phyloP scores from a whole-genome alignment of 2,797 vertebrate genomes.

The Oreochromis mossambicus region DNA sequence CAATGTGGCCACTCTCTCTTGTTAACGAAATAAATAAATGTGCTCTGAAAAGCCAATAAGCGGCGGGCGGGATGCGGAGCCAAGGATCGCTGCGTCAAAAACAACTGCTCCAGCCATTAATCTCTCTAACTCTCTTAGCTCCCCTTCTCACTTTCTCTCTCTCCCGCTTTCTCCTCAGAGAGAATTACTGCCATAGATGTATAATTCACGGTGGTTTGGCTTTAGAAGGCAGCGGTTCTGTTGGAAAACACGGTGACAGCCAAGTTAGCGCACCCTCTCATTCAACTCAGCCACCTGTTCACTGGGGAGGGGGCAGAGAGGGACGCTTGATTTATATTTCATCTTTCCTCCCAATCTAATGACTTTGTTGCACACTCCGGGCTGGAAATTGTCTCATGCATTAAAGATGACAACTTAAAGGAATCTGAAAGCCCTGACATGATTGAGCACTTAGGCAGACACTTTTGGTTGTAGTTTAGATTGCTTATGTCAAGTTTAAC shows the following conservation, averaged over 20 bases:
- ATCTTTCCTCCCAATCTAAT: conserved; percentile 72
- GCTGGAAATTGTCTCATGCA: conserved; percentile 68
- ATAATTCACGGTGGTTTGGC: conserved; percentile 80
- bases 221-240: conserved; percentile 78
- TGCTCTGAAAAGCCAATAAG: conserved; percentile 79
- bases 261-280: conserved; percentile 77
- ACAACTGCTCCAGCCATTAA: conserved; percentile 75
- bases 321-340: conserved; percentile 77
- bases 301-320: conserved; percentile 69
- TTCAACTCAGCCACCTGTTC: conserved; percentile 80
- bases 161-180: conserved; percentile 66
- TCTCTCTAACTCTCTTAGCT: conserved; percentile 68
- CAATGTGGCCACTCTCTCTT: conserved; percentile 66
- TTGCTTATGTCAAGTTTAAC: conserved; percentile 65
- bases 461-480: conserved; percentile 54
- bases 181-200: conserved; percentile 79
- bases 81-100: conserved; percentile 75
- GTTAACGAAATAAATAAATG: conserved; percentile 80
- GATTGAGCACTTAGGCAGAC: conserved; percentile 61
- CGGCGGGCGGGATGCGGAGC: conserved; percentile 67
- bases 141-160: conserved; percentile 24
- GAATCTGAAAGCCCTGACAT: conserved; percentile 61
- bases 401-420: conserved; percentile 77
- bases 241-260: conserved; percentile 78
- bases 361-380: conserved; percentile 64